phyloP scores from a whole-genome alignment of 1,140 invertebrate genomes.

The Pachyrhynchus sulphureomaculatus region DNA sequence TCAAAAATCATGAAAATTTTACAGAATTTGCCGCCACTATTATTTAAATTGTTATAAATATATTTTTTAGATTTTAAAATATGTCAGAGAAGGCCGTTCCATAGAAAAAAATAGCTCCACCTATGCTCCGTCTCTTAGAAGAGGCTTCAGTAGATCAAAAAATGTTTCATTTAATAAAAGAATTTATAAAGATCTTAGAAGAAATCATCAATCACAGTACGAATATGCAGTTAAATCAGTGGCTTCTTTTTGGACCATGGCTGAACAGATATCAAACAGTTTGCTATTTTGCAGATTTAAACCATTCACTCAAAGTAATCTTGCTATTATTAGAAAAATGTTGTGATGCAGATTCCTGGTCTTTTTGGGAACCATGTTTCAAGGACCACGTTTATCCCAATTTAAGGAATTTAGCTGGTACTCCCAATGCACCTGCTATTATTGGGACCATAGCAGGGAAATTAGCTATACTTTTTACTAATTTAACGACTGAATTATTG shows the following conservation, averaged over 20 bases:
- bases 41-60: too few relatives aligned
- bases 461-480: constrained; percentile 28
- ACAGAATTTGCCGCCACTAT: too few relatives aligned
- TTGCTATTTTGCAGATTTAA: constrained; percentile 42
- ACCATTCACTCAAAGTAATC: constrained; percentile 35
- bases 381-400: constrained; percentile 37
- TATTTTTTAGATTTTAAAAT: constrained; percentile 34
- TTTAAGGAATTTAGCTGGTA: constrained; percentile 37
- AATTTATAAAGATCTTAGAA: constrained; percentile 39
- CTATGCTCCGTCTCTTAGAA: constrained; percentile 33
- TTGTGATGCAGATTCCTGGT: constrained; percentile 37
- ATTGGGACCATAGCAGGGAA: constrained; percentile 40
- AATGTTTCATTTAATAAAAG: constrained; percentile 37
- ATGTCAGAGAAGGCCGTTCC: constrained; percentile 30
- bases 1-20: too few relatives aligned
- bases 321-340: constrained; percentile 33
- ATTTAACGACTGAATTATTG: constrained; percentile 32
- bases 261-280: constrained; percentile 38
- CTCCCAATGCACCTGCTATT: constrained; percentile 19
- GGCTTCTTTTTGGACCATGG: constrained; percentile 41
- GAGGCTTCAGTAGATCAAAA: constrained; percentile 34
- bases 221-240: constrained; percentile 43
- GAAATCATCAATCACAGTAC: constrained; percentile 30
- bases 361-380: constrained; percentile 36
- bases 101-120: constrained; percentile 33